These are phyloP conservation scores for Phocides pigmalion DNA, from an alignment of 1,140 invertebrate species.

Conservation along the genomic window DNA sequence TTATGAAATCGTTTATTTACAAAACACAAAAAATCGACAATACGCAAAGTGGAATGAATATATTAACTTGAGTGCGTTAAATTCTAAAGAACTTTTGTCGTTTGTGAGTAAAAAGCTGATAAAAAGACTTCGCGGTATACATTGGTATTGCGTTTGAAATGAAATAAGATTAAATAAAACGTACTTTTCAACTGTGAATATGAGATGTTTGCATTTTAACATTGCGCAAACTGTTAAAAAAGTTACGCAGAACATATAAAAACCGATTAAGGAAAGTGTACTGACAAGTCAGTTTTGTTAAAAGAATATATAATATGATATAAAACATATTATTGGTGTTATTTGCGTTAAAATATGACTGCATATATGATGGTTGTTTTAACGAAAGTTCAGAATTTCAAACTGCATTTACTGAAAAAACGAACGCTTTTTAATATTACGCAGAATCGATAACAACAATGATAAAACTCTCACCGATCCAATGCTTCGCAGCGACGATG, in stretches of 20 bases:
- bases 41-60: constrained; percentile 17
- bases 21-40: constrained; percentile 1
- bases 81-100: constrained; percentile 29
- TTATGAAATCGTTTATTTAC: constrained; percentile 2
- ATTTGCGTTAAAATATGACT: too few species aligned
- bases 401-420: too few species aligned
- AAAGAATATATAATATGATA: too few species aligned
- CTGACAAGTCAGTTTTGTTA: too few species aligned
- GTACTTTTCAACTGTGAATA: too few species aligned
- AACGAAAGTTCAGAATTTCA: too few species aligned
- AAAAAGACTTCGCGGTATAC: constrained; percentile 18
- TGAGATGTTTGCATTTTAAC: too few species aligned
- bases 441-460: neutral
- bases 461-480: constrained; percentile 37
- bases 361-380: too few species aligned
- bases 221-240: too few species aligned
- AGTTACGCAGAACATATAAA: too few species aligned
- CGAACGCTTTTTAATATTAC: neutral
- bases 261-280: too few species aligned
- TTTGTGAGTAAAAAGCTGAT: constrained; percentile 12
- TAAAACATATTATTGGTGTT: too few species aligned
- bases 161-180: constrained; percentile 14
- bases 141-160: constrained; percentile 18
- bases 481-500: constrained; percentile 7
- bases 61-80: constrained; percentile 15